Evolutionary conservation across 2,797 vertebrate species (phyloP).

Genomic region (Phyllotis vaccarum): DNA sequence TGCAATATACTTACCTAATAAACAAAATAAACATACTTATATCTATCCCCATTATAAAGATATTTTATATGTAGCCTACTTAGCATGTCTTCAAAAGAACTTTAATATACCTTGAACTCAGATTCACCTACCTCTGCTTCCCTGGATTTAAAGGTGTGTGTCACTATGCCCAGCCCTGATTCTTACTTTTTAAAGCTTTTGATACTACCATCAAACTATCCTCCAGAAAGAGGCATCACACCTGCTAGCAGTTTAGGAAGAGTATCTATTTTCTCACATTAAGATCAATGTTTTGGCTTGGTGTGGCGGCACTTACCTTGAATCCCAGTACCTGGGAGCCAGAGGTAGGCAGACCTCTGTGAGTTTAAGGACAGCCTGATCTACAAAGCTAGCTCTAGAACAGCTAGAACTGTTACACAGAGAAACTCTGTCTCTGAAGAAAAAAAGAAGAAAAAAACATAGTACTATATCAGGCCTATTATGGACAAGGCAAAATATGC

Average conservation of each 20-base stretch:
- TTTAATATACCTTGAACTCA: neutral
- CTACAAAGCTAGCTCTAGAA: too few relatives aligned
- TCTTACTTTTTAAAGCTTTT: neutral
- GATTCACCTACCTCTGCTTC: neutral
- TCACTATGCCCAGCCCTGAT: neutral
- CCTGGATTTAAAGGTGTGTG: neutral
- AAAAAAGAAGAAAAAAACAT: too few relatives aligned
- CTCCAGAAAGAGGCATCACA: neutral
- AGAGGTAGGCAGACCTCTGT: too few relatives aligned
- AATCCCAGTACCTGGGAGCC: too few relatives aligned
- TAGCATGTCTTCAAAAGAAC: neutral
- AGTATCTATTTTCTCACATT: neutral
- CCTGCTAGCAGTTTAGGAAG: neutral
- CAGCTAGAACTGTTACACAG: too few relatives aligned
- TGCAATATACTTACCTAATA: conserved; percentile 8
- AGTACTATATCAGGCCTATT: neutral
- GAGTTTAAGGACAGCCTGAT: too few relatives aligned
- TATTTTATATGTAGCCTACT: conserved; percentile 20
- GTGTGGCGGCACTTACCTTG: too few relatives aligned
- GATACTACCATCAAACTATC: neutral
- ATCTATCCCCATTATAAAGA: too few relatives aligned
- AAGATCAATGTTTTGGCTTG: neutral
- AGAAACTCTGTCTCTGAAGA: too few relatives aligned
- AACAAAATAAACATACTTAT: too few relatives aligned
- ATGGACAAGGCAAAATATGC: neutral